These are phyloP conservation scores for Mareca penelope DNA, from an alignment of 2,797 vertebrate species.

Conservation along the genomic window DNA sequence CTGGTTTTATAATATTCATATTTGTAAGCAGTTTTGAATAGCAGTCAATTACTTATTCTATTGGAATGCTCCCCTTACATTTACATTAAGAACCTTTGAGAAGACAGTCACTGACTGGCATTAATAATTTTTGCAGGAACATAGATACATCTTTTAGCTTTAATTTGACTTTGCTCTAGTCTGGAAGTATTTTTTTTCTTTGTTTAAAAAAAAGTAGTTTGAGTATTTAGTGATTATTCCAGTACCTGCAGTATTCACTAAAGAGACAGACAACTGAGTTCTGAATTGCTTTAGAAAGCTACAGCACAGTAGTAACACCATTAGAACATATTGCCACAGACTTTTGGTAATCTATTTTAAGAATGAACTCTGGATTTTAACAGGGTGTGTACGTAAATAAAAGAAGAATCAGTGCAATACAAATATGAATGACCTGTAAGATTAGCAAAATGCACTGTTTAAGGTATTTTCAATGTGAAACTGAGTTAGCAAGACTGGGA, in stretches of 20 bases:
- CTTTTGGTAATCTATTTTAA: neutral
- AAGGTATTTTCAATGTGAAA: neutral
- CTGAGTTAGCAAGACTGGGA: neutral
- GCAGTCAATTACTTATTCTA: conserved; percentile 26
- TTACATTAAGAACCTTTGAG: conserved; percentile 27
- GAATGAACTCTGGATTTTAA: neutral
- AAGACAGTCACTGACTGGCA: neutral
- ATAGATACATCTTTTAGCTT: neutral
- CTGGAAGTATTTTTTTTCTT: neutral
- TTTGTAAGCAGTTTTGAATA: conserved; percentile 60
- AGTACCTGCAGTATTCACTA: neutral
- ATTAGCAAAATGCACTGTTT: neutral
- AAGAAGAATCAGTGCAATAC: neutral
- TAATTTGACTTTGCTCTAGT: neutral
- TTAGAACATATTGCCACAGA: neutral
- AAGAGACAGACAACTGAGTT: neutral
- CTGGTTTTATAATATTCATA: conserved; percentile 20
- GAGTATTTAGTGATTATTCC: neutral
- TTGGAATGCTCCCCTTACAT: neutral
- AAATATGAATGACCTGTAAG: neutral
- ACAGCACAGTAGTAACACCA: neutral
- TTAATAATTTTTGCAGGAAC: neutral
- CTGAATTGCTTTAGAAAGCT: neutral
- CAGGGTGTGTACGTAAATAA: neutral
- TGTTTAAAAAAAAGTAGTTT: neutral